Evolutionary conservation across 2,888 invertebrate genomes (phyloP), one percentile per base, ranked within the genome.

Genomic region (Dolichopus griseipennis): DNA sequence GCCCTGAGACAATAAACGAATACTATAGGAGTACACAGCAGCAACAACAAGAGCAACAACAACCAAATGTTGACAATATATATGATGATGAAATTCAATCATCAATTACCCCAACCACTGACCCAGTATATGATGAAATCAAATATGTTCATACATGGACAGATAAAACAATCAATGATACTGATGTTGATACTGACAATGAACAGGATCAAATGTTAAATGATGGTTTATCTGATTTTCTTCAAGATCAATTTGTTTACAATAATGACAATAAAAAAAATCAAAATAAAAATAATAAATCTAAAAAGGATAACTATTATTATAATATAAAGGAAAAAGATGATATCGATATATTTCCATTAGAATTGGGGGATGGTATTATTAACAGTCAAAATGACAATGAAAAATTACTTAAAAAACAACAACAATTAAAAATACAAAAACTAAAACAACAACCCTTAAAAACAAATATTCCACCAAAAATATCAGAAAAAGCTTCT

Each of bases 1-100:
- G 52, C 52, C 52, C 52, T 18, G 52, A 52, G 52, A 52, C 52
- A 52, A 52, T 52, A 52, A 52, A 52, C 52, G 52, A 52, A 52
- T 52, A 52, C 18, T 52, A 52, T 52, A 15, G 15, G 15, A 52
- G 52, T 52, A 52, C 18, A 12, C 52, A n/a, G n/a, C n/a, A n/a
- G n/a, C n/a, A n/a, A 37, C 43, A 43, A 43, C 15, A 52, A 18
- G 18, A 52, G 18, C 52, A 12, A 52, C 52, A 52, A 52, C 9
- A 37, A 10, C 12, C 1, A 10, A 12, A 52, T 18, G 18, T 52
- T 52, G 18, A 18, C 1, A 18, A 52, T 52, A 41, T 15, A 41
- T 41, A 41, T 41, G 15, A 12, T n/a, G 43, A 43, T 18, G 52
- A 52, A 18, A 18, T 52, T 52, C 52, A 52, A 52, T 52, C 52